Percentiles rank a stretch among this genome's conserved stretches.
These are phyloP conservation scores for Caenorhabditis sulstoni DNA, from an alignment of 2,888 invertebrate species.

Conservation along the genomic window DNA sequence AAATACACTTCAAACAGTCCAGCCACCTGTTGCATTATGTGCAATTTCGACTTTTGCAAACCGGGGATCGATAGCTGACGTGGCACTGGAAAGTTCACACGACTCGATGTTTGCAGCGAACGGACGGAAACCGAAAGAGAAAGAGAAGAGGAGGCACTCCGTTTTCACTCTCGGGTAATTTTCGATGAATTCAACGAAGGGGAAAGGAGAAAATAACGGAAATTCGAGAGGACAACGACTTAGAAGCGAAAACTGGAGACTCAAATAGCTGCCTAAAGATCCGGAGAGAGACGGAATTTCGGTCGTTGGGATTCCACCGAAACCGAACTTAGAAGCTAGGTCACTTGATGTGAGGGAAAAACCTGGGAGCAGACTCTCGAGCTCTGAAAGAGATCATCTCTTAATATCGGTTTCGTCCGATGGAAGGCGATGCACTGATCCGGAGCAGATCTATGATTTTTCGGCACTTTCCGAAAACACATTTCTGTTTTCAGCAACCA, in stretches of 20 bases:
- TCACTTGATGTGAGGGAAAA: too few relatives aligned
- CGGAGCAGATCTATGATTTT: too few relatives aligned
- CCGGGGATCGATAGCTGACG: neutral
- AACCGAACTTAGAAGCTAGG: too few relatives aligned
- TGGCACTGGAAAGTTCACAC: neutral
- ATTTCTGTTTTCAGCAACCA: too few relatives aligned
- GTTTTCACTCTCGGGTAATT: slow-evolving; percentile 10
- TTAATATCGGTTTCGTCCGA: too few relatives aligned
- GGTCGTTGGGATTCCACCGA: too few relatives aligned
- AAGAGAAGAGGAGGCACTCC: slow-evolving; percentile 3
- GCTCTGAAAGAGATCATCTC: too few relatives aligned
- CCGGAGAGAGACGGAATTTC: too few relatives aligned
- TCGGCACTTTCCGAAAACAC: too few relatives aligned
- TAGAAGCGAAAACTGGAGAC: neutral
- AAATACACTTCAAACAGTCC: slow-evolving; percentile 52
- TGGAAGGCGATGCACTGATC: too few relatives aligned
- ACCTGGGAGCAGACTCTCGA: too few relatives aligned
- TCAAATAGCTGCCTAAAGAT: neutral
- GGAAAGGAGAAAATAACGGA: slow-evolving; percentile 8
- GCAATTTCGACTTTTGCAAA: slow-evolving; percentile 4
- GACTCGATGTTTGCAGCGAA: neutral
- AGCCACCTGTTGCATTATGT: slow-evolving; percentile 2
- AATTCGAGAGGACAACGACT: neutral
- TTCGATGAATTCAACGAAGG: slow-evolving; percentile 11
- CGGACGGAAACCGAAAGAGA: neutral